Evolutionary conservation across 2,888 invertebrate genomes (phyloP), one percentile per base, ranked within the genome.

Genomic region (Clostera curtula): DNA sequence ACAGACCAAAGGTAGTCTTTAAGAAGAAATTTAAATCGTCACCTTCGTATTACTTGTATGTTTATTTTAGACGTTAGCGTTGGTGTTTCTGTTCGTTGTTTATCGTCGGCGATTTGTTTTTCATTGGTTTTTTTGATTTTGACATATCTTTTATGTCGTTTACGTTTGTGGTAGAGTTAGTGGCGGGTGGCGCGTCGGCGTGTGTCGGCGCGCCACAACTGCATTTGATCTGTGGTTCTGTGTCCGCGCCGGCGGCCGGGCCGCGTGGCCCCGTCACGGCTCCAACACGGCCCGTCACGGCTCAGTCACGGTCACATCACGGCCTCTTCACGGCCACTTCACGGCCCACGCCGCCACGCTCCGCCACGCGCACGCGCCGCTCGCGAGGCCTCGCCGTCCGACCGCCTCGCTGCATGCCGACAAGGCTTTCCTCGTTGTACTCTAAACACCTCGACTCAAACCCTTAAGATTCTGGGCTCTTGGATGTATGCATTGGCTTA

Each of bases 1-100:
- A 88, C 89, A 85, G 85, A 85, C 87, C 88, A 88, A 85, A 85
- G 88, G 88, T 88, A 88, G 88, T 87, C 83, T 83, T 79, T 82
- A 75, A 79, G 79, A 71, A 79, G 77, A 83, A 76, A 77, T 82
- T 80, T 80, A 76, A 80, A 71, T 80, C 80, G 82, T 83, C 82
- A 83, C 82, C 82, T 82, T 83, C 83, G 82, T 83, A 82, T 77
- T 57, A 79, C 76, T 77, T 80, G 76, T 83, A 80, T 83, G 79
- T 79, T 80, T 75, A 74, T 66, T 74, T 80, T 82, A 82, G 80
- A 76, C 68, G 79, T 77, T 83, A 82, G 82, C 70, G 75, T 83
- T 83, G 82, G 70, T 77, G 75, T 83, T 82, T 77, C 70, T 74
- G 64, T 79, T 75, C 50, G 66, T 77, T 75, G 23, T 73, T 73